A percentile compares a stretch with the other conserved stretches of the same genome.
Conservation (phyloP, 2,113 vertebrate genomes). For the Pterocles orientalis region DNA sequence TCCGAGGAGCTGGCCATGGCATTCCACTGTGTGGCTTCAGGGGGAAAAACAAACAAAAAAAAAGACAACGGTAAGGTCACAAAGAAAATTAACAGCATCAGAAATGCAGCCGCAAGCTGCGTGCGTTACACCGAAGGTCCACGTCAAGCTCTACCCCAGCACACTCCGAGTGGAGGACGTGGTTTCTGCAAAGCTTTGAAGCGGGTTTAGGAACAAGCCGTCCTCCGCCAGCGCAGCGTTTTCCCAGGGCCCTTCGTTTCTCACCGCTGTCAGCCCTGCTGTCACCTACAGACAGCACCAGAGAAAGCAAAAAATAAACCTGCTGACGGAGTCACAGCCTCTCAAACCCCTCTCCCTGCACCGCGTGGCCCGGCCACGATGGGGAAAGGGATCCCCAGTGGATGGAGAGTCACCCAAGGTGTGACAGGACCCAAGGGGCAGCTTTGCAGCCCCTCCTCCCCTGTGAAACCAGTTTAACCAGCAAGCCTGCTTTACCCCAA, state of each 20-base stretch:
- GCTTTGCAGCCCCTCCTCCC: background rate
- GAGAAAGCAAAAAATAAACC: background rate
- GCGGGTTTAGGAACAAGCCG: fast-evolving
- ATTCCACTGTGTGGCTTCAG: constrained; percentile 71
- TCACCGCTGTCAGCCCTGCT: background rate
- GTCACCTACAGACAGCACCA: background rate
- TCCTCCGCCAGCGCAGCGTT: fast-evolving
- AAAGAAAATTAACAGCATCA: background rate
- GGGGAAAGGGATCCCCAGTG: background rate
- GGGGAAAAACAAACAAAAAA: background rate
- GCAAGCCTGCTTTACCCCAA: background rate
- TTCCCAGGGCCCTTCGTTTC: background rate
- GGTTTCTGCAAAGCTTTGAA: background rate
- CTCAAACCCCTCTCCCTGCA: background rate
- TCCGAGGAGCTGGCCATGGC: constrained; percentile 93
- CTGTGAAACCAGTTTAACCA: background rate
- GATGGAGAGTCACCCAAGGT: background rate
- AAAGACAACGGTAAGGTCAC: background rate
- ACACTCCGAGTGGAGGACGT: background rate
- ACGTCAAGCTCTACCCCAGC: background rate
- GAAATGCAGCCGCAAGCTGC: fast-evolving
- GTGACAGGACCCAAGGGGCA: background rate
- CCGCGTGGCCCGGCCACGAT: fast-evolving
- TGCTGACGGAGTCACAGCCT: background rate
- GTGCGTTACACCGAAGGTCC: background rate